Evolutionary conservation across 2,797 vertebrate species (phyloP).

Genomic region (Mareca penelope): DNA sequence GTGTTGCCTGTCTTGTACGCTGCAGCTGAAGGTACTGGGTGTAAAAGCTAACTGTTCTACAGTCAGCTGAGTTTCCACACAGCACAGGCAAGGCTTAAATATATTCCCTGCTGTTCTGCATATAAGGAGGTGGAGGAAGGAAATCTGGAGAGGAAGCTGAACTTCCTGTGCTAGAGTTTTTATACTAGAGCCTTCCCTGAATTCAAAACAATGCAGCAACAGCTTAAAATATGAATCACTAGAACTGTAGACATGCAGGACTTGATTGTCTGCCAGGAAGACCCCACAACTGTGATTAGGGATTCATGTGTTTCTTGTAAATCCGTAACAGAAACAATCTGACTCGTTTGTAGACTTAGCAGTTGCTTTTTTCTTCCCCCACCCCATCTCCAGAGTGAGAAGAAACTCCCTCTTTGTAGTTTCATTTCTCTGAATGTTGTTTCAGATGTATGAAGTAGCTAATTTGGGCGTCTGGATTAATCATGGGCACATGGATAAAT

Average conservation of each 20-base stretch:
- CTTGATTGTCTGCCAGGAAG: background rate
- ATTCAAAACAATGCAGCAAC: conserved; percentile 18
- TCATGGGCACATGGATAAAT: background rate
- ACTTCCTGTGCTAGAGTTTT: conserved; percentile 55
- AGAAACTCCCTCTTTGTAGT: background rate
- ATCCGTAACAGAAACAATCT: background rate
- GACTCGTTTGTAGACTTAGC: background rate
- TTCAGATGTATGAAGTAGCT: background rate
- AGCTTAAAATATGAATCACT: background rate
- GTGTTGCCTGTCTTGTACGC: background rate
- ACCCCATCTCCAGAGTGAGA: background rate
- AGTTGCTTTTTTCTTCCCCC: background rate
- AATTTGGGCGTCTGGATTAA: background rate
- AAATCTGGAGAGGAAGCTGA: conserved; percentile 63
- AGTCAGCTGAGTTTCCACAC: background rate
- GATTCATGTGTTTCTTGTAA: background rate
- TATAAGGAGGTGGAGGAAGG: conserved; percentile 46
- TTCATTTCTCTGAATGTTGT: conserved; percentile 28
- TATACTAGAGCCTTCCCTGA: conserved; percentile 37
- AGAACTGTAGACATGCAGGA: background rate
- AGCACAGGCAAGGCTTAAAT: background rate
- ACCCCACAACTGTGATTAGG: background rate
- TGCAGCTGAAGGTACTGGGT: background rate
- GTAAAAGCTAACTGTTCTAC: background rate
- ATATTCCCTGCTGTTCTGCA: background rate